Base-by-base conservation (phyloP, 2,888 invertebrate species). In the Maniola hyperantus region DNA sequence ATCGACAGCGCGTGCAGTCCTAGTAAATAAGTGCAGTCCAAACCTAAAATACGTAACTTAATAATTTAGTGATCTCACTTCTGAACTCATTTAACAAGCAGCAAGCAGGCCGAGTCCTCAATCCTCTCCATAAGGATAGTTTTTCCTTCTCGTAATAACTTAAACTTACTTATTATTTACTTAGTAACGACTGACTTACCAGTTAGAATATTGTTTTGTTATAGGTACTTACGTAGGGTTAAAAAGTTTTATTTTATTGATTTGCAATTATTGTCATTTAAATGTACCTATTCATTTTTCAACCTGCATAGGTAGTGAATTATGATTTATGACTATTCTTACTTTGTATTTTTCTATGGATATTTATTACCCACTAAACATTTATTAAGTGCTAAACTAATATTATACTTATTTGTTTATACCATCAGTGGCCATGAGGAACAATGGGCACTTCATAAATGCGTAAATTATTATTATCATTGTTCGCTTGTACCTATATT, bases 391-490 rank as follows among this genome's bases (percentile, higher is more conserved):
- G 60, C 50, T 46, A 50, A 61, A 50, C 18, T 36, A 61, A 50
- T 60, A 65, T 65, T 10, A 2, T 26, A 4, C 26, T 34, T 34
- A 50, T 57, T 64, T 61, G 48, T 46, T 53, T 54, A n/a, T n/a
- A 36, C 11, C 61, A 34, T 57, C 58, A 54, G 65, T 59, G 65
- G 26, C 58, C 61, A 36, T 46, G 63, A 67, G 26, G 54, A 59
- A 72, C 70, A 72, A 72, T 68, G 55, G 65, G 34, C 54, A 48
- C 42, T 67, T 66, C 51, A 63, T 63, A 63, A 39, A 55, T 57
- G 54, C 34, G 50, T 48, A 66, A 61, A 64, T 50, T 50, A 50
- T 60, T 39, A 50, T 61, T 39, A 51, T 51, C 13, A 20, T 20
- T 20, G 34, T 51, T 51, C 42, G 13, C 18, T 57, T 20, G 42